These are phyloP conservation scores for Rostratula benghalensis DNA, from an alignment of 2,113 vertebrate genomes.

Conservation along the genomic window DNA sequence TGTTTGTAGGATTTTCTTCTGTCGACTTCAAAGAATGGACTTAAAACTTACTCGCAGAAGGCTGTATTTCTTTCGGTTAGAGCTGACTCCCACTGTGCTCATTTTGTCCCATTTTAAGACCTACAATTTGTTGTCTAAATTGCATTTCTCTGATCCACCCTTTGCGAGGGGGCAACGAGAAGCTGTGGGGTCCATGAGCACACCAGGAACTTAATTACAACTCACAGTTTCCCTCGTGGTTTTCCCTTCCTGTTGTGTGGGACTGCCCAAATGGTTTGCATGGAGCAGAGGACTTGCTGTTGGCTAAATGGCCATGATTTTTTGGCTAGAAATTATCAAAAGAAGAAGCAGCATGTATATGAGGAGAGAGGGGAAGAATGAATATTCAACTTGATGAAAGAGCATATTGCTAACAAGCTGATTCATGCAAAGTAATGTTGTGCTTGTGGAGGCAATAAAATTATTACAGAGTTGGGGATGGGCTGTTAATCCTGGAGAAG, in stretches of 20 bases:
- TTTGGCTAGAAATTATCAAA: background rate
- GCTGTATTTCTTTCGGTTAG: background rate
- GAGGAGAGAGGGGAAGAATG: background rate
- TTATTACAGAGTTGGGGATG: background rate
- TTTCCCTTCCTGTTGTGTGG: background rate
- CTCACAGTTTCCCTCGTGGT: background rate
- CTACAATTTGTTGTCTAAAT: background rate
- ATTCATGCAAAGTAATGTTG: background rate
- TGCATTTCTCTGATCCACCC: background rate
- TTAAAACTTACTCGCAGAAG: background rate
- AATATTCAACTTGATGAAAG: background rate
- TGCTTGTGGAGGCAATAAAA: background rate
- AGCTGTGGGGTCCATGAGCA: background rate
- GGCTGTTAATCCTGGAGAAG: too few species aligned
- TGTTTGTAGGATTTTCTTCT: background rate
- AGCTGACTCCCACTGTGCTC: background rate
- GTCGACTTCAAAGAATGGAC: background rate
- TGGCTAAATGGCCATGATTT: background rate
- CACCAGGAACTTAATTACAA: background rate
- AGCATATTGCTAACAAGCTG: background rate
- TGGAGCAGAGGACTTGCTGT: background rate
- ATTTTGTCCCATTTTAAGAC: background rate
- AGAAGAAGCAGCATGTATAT: too few species aligned
- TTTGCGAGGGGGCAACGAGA: background rate
- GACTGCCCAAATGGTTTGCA: background rate